Evolutionary conservation across 2,797 vertebrate genomes (phyloP).

Genomic region (Gymnothorax reevesii): DNA sequence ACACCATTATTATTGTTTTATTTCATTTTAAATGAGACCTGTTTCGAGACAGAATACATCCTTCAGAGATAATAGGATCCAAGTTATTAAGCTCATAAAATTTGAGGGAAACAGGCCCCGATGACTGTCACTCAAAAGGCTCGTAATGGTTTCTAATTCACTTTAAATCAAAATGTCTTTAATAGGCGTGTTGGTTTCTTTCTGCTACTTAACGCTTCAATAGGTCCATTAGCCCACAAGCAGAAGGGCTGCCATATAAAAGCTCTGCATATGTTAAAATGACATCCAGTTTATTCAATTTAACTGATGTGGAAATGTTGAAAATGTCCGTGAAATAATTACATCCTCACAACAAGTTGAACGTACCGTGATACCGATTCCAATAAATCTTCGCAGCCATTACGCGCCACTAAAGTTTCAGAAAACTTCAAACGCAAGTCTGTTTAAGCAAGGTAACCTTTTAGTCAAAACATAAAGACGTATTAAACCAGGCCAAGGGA

Average conservation of each 20-base stretch:
- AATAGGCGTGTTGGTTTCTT: conserved; percentile 40
- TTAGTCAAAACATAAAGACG: not conserved
- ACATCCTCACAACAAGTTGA: conserved; percentile 59
- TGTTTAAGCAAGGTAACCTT: conserved; percentile 29
- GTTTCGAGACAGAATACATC: conserved; percentile 70
- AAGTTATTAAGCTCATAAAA: conserved; percentile 78
- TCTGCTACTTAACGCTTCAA: conserved; percentile 66
- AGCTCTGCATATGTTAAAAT: conserved; percentile 55
- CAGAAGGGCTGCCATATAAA: conserved; percentile 55
- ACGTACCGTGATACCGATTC: conserved; percentile 57
- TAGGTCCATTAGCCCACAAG: conserved; percentile 61
- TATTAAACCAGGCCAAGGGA: not conserved
- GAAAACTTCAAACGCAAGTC: conserved; percentile 27
- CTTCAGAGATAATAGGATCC: conserved; percentile 71
- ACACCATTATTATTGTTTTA: conserved; percentile 73
- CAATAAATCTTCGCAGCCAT: conserved; percentile 46
- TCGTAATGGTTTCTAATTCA: conserved; percentile 72
- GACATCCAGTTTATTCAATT: conserved; percentile 65
- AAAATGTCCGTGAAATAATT: conserved; percentile 64
- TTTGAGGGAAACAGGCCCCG: conserved; percentile 61
- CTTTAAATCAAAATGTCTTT: conserved; percentile 62
- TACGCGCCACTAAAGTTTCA: conserved; percentile 37
- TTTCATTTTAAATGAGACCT: conserved; percentile 60
- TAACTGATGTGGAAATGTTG: conserved; percentile 59
- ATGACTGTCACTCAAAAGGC: conserved; percentile 70